A percentile compares a stretch with the other conserved stretches of the same genome.
phyloP scores from a whole-genome alignment of 2,888 invertebrate genomes.

The Camponotus fellah region DNA sequence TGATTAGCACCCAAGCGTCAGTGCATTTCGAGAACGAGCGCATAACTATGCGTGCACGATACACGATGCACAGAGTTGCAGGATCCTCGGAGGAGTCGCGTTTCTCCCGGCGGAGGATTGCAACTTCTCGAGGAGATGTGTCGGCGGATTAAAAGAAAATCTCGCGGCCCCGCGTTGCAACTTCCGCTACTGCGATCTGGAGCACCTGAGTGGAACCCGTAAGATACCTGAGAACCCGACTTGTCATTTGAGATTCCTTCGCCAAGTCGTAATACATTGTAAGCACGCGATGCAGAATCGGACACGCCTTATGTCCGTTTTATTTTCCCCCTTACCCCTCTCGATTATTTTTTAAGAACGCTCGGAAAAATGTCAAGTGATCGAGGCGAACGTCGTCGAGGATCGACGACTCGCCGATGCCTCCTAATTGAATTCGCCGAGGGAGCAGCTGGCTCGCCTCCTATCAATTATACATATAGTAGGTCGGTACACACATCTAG shows the following conservation, averaged over 20 bases:
- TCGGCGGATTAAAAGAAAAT: constrained; percentile 34
- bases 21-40: constrained; percentile 57
- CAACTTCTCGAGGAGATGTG: constrained; percentile 20
- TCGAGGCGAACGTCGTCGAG: background rate
- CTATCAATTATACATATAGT: constrained; percentile 72
- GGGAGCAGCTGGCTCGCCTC: constrained; percentile 59
- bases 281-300: constrained; percentile 8
- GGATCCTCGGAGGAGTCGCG: constrained; percentile 17
- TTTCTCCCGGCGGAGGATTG: constrained; percentile 21
- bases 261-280: background rate
- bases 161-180: constrained; percentile 11
- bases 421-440: constrained; percentile 62
- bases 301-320: constrained; percentile 4
- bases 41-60: constrained; percentile 46
- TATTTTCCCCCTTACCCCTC: background rate
- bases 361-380: background rate
- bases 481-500: constrained; percentile 65
- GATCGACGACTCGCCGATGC: constrained; percentile 23
- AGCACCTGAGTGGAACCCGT: constrained; percentile 25
- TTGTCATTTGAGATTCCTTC: constrained; percentile 40
- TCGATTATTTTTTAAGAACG: background rate
- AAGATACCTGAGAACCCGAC: constrained; percentile 7
- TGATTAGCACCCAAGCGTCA: constrained; percentile 59
- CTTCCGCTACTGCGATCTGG: constrained; percentile 57
- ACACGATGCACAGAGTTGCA: constrained; percentile 28